phyloP scores from a whole-genome alignment of 2,888 invertebrate species.

The Acrobasis suavella region DNA sequence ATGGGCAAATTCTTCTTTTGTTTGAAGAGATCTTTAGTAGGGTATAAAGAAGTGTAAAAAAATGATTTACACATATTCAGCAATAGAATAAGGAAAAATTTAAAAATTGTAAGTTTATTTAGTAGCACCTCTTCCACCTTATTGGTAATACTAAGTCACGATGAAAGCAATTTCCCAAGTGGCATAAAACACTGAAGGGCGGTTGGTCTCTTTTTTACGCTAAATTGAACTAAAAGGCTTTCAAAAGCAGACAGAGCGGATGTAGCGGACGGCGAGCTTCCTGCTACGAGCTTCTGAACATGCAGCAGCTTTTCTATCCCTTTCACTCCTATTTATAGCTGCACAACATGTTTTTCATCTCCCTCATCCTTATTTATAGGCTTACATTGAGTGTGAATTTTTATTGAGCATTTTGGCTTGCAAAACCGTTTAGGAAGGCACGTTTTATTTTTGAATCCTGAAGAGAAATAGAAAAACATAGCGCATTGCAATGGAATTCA shows the following conservation, averaged over 20 bases:
- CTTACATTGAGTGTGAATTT: slow-evolving; percentile 15
- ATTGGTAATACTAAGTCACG: slow-evolving; percentile 37
- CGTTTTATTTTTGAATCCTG: not conserved
- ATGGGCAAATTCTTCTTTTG: no score
- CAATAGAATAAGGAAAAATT: no score
- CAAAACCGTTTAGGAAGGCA: slow-evolving; percentile 4
- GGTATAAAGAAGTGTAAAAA: no score
- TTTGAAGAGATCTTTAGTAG: no score
- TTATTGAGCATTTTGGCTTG: slow-evolving; percentile 12
- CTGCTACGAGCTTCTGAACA: slow-evolving; percentile 62
- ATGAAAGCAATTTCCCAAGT: slow-evolving; percentile 57
- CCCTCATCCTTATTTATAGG: not conserved
- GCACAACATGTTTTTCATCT: slow-evolving; percentile 20
- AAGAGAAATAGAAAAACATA: not conserved
- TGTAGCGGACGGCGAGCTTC: slow-evolving; percentile 66
- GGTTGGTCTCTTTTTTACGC: slow-evolving; percentile 68
- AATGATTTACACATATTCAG: no score
- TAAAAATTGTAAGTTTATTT: no score
- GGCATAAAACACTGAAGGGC: slow-evolving; percentile 60
- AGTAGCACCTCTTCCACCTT: slow-evolving; percentile 25
- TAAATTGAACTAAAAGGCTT: slow-evolving; percentile 80
- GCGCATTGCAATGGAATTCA: not conserved
- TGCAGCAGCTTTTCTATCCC: slow-evolving; percentile 53
- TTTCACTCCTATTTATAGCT: slow-evolving; percentile 49
- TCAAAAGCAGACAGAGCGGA: slow-evolving; percentile 67